phyloP scores from a whole-genome alignment of 2,888 invertebrate species.

The Plutella xylostella region DNA sequence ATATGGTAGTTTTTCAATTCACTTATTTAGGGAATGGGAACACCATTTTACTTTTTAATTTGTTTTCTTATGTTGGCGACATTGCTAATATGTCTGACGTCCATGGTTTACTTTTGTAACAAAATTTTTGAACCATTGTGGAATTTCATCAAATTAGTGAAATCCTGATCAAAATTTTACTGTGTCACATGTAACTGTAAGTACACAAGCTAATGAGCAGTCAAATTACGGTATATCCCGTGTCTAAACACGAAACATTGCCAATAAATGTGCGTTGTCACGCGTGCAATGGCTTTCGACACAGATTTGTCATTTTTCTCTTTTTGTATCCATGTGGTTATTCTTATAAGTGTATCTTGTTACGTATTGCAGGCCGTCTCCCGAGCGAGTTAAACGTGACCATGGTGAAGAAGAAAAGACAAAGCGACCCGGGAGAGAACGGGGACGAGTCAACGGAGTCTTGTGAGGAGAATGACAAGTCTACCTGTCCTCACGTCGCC shows the following conservation, averaged over 20 bases:
- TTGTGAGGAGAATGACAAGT: constrained; percentile 74
- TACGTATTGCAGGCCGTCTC: constrained; percentile 57
- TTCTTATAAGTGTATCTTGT: constrained; percentile 65
- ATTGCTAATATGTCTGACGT: constrained; percentile 58
- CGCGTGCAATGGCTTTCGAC: constrained; percentile 67
- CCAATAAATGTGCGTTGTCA: constrained; percentile 63
- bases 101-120: constrained; percentile 54
- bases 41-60: background rate
- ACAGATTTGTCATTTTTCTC: constrained; percentile 66
- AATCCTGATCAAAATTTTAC: constrained; percentile 29
- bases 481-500: constrained; percentile 76
- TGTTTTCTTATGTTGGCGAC: constrained; percentile 32
- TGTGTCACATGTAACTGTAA: constrained; percentile 53
- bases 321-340: constrained; percentile 61
- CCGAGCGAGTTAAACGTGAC: constrained; percentile 37
- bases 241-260: constrained; percentile 19
- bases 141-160: constrained; percentile 30
- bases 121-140: constrained; percentile 36
- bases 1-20: background rate
- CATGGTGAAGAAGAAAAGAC: constrained; percentile 83
- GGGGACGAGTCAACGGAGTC: constrained; percentile 78
- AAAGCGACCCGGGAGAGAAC: constrained; percentile 73
- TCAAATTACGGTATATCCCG: constrained; percentile 15
- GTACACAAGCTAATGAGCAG: constrained; percentile 31
- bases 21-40: background rate